These are phyloP conservation scores for Pterophyllum scalare DNA, from an alignment of 2,113 vertebrate genomes.

Conservation along the genomic window DNA sequence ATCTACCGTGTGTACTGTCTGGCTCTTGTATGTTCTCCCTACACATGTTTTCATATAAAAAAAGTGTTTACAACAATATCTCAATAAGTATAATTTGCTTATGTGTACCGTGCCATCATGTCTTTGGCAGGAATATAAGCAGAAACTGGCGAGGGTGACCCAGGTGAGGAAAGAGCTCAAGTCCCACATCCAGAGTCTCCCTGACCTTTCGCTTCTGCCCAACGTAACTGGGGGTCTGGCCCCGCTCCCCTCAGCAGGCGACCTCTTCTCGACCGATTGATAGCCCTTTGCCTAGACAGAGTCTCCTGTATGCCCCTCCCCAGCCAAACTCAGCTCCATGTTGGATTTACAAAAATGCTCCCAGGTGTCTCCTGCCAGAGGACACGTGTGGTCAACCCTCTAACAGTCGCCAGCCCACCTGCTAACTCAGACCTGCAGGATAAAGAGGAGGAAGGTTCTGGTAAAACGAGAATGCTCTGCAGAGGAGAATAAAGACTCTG, in stretches of 20 bases:
- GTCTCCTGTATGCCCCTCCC: neutral
- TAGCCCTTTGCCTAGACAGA: neutral
- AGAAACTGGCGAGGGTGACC: conserved; percentile 96
- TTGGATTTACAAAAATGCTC: conserved; percentile 45
- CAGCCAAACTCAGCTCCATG: conserved; percentile 23
- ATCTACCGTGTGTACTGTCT: neutral
- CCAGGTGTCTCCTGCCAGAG: conserved; percentile 28
- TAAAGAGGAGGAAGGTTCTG: conserved; percentile 32
- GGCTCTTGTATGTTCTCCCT: neutral
- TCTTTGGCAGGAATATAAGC: conserved; percentile 91
- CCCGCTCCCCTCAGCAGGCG: conserved; percentile 95
- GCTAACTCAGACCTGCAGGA: conserved; percentile 29
- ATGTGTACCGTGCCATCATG: neutral
- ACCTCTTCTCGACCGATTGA: conserved; percentile 99
- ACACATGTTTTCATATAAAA: conserved; percentile 1
- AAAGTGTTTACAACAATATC: neutral
- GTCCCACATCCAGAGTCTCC: conserved; percentile 98
- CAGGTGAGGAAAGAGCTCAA: conserved; percentile 98
- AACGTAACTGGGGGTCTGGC: conserved; percentile 96
- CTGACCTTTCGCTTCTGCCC: conserved; percentile 95
- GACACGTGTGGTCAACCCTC: conserved; percentile 30
- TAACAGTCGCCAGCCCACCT: conserved; percentile 12
- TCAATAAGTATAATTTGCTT: neutral
- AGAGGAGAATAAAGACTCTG: conserved; percentile 64
- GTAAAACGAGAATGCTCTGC: conserved; percentile 33